phyloP scores from a whole-genome alignment of 2,113 vertebrate genomes.

The Gambusia affinis region DNA sequence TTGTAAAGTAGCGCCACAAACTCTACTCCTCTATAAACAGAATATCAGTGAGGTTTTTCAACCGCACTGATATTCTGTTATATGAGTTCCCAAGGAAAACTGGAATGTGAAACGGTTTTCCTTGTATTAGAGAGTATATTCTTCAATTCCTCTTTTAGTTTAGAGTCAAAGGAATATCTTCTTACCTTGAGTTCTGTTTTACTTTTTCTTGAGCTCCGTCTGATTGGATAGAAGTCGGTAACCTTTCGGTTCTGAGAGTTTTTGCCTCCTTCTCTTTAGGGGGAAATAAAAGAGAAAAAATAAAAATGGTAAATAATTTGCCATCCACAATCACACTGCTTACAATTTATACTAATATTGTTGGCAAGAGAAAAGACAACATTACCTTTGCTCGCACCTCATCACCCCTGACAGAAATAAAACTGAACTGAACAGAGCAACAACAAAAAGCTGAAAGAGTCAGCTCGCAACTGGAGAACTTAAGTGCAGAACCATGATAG shows the following conservation, averaged over 20 bases:
- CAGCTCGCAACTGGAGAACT: neutral
- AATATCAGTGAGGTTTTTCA: too few relatives aligned
- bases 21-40: too few relatives aligned
- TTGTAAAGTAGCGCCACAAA: too few relatives aligned
- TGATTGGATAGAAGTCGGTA: conserved; percentile 93
- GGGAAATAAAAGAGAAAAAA: conserved; percentile 8
- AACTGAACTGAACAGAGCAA: neutral
- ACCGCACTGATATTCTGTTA: too few relatives aligned
- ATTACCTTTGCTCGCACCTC: neutral
- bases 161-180: neutral
- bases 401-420: neutral
- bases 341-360: neutral
- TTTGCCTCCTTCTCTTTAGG: conserved; percentile 67
- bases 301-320: neutral
- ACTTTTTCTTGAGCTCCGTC: conserved; percentile 93
- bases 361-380: neutral
- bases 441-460: neutral
- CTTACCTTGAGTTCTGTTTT: conserved; percentile 91
- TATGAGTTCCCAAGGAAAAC: too few relatives aligned
- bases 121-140: too few relatives aligned
- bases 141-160: too few relatives aligned
- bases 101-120: too few relatives aligned
- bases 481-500: neutral
- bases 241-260: conserved; percentile 88
- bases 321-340: neutral